Evolutionary conservation across 2,888 invertebrate species (phyloP).

Genomic region (Cephalotes varians): DNA sequence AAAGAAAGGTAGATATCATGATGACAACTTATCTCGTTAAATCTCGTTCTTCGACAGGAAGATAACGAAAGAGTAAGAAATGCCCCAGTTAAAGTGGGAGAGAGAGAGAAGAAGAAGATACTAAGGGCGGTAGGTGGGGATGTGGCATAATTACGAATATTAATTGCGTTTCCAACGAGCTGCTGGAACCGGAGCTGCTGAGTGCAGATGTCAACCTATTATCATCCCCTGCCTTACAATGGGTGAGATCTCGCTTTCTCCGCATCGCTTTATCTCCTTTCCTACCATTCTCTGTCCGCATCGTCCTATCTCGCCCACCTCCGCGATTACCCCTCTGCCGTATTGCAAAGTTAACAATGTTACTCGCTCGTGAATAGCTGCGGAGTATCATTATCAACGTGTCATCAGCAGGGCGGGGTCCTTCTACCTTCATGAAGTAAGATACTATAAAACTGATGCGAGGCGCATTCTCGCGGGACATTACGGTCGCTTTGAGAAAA

Average conservation of each 20-base stretch:
- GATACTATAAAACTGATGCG: conserved; percentile 58
- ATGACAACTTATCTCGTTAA: conserved; percentile 80
- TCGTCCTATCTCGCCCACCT: conserved; percentile 53
- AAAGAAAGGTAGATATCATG: conserved; percentile 67
- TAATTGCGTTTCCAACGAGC: conserved; percentile 84
- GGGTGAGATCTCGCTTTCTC: conserved; percentile 79
- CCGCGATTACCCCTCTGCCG: conserved; percentile 65
- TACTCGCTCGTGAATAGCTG: conserved; percentile 83
- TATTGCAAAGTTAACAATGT: conserved; percentile 85
- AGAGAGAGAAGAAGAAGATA: conserved; percentile 24
- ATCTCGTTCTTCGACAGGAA: conserved; percentile 72
- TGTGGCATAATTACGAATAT: conserved; percentile 84
- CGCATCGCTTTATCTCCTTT: conserved; percentile 72
- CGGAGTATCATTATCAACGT: conserved; percentile 84
- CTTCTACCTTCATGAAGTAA: conserved; percentile 73
- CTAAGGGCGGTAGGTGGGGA: conserved; percentile 70
- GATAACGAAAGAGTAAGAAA: conserved; percentile 64
- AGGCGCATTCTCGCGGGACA: conserved; percentile 41
- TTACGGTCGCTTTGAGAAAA: conserved; percentile 40
- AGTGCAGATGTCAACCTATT: conserved; percentile 86
- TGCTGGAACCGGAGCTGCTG: conserved; percentile 81
- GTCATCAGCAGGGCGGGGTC: conserved; percentile 82
- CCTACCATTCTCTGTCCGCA: conserved; percentile 57
- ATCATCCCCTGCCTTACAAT: conserved; percentile 82
- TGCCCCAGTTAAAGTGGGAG: conserved; percentile 17